phyloP scores from a whole-genome alignment of 2,797 vertebrate genomes.

The Scleropages formosus region DNA sequence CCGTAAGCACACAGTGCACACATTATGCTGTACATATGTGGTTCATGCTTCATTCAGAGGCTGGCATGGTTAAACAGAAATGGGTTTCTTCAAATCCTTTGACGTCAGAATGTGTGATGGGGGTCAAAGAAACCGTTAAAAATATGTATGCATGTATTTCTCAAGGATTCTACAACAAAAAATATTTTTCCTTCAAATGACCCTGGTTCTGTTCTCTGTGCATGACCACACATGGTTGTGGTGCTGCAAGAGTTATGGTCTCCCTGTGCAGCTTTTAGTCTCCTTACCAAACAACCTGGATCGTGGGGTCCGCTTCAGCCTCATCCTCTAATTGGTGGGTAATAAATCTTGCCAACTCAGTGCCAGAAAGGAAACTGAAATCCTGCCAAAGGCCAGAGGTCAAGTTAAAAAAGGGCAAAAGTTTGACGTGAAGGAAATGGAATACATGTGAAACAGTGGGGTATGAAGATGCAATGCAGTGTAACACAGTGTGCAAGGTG shows the following conservation, averaged over 20 bases:
- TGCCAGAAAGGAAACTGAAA: constrained; percentile 28
- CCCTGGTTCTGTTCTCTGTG: neutral
- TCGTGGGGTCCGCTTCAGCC: neutral
- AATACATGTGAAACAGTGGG: neutral
- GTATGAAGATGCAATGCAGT: neutral
- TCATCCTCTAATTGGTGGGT: constrained; percentile 8
- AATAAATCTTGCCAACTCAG: constrained; percentile 30
- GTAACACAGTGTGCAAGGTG: neutral
- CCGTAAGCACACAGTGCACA: neutral
- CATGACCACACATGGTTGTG: neutral
- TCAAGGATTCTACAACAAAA: no score
- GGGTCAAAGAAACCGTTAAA: neutral
- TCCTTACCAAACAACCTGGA: neutral
- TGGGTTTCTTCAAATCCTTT: neutral
- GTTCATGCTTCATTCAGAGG: neutral
- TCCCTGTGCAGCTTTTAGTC: neutral
- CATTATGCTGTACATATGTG: neutral
- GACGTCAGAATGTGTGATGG: neutral
- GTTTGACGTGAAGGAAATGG: constrained; percentile 6
- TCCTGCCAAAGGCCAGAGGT: constrained; percentile 21
- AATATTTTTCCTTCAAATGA: neutral
- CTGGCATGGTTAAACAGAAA: neutral
- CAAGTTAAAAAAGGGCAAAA: constrained; percentile 11
- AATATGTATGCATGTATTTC: neutral
- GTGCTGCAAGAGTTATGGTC: neutral